phyloP scores from a whole-genome alignment of 2,888 invertebrate species.

The Tetrapedia diversipes region DNA sequence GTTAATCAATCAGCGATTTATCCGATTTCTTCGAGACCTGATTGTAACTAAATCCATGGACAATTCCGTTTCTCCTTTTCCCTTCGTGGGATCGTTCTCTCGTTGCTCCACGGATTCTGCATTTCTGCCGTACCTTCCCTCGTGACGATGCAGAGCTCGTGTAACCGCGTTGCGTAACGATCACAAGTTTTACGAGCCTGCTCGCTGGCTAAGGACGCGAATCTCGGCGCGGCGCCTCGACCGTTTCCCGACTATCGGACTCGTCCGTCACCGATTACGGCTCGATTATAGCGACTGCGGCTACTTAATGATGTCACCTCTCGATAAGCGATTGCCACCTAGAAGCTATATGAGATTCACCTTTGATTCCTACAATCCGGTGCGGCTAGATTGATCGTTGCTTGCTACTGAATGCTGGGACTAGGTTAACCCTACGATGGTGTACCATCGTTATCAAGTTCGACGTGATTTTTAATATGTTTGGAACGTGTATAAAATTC shows the following conservation, averaged over 20 bases:
- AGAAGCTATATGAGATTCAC: not conserved
- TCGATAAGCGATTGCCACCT: slow-evolving; percentile 34
- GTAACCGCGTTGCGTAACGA: slow-evolving; percentile 68
- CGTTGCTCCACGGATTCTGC: too few species aligned
- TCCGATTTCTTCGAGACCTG: slow-evolving; percentile 60
- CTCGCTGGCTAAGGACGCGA: slow-evolving; percentile 39
- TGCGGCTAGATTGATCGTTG: too few species aligned
- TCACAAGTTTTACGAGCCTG: slow-evolving; percentile 70
- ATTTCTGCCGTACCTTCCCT: slow-evolving; percentile 11
- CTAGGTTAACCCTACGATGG: too few species aligned
- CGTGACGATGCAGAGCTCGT: too few species aligned
- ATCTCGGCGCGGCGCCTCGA: slow-evolving; percentile 6
- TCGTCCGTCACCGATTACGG: slow-evolving; percentile 70
- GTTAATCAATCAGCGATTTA: slow-evolving; percentile 59
- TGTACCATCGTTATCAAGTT: too few species aligned
- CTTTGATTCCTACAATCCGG: too few species aligned
- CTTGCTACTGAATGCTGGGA: too few species aligned
- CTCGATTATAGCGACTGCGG: slow-evolving; percentile 65
- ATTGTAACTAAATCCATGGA: slow-evolving; percentile 61
- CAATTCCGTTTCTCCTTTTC: too few species aligned
- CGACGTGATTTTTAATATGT: too few species aligned
- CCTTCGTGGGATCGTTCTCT: too few species aligned
- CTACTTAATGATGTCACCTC: slow-evolving; percentile 35
- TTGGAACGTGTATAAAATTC: too few species aligned
- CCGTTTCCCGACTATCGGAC: slow-evolving; percentile 58